These are phyloP conservation scores for Chrysogorgia sp. DNA, from an alignment of 92 coral and sea anemone species.

Conservation along the genomic window DNA sequence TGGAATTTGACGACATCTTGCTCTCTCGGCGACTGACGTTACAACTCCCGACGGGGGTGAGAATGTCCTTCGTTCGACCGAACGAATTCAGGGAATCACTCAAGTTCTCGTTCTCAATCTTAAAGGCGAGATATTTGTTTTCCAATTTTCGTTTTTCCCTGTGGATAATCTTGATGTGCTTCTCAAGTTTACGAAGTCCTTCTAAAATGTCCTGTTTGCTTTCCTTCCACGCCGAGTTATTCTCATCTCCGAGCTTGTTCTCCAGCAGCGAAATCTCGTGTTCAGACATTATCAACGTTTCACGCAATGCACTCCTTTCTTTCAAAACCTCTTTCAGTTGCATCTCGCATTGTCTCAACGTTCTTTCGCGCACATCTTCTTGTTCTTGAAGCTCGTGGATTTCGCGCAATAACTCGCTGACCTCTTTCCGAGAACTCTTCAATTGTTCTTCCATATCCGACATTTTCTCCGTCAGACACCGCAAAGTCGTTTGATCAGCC, in stretches of 20 bases:
- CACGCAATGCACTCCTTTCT: slow-evolving; percentile 14
- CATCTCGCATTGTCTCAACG: slow-evolving; percentile 68
- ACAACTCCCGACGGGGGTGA: slow-evolving; percentile 36
- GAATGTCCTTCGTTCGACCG: slow-evolving; percentile 36
- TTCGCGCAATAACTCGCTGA: slow-evolving; percentile 73
- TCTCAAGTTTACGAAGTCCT: slow-evolving; percentile 93
- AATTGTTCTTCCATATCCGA: slow-evolving; percentile 74
- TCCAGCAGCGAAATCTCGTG: slow-evolving; percentile 75
- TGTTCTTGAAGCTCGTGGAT: slow-evolving; percentile 81
- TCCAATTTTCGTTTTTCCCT: slow-evolving; percentile 87
- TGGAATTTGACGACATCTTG: slow-evolving; percentile 24
- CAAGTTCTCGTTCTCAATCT: slow-evolving; percentile 67
- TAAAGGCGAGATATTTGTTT: slow-evolving; percentile 83
- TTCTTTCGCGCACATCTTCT: slow-evolving; percentile 44
- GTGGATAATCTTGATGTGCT: slow-evolving; percentile 86
- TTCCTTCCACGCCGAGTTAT: slow-evolving; percentile 67
- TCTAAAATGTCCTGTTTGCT: slow-evolving; percentile 86
- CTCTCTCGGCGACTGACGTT: slow-evolving; percentile 31
- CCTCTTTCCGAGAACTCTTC: slow-evolving; percentile 66
- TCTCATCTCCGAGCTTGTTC: slow-evolving; percentile 58
- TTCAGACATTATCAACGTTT: slow-evolving; percentile 77
- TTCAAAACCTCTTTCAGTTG: slow-evolving; percentile 50
- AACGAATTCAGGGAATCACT: slow-evolving; percentile 58
- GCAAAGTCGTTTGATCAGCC: slow-evolving; percentile 90
- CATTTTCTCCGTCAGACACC: slow-evolving; percentile 75